Conservation (phyloP, 2,888 invertebrate species). For the Microctonus aethiopoides region DNA sequence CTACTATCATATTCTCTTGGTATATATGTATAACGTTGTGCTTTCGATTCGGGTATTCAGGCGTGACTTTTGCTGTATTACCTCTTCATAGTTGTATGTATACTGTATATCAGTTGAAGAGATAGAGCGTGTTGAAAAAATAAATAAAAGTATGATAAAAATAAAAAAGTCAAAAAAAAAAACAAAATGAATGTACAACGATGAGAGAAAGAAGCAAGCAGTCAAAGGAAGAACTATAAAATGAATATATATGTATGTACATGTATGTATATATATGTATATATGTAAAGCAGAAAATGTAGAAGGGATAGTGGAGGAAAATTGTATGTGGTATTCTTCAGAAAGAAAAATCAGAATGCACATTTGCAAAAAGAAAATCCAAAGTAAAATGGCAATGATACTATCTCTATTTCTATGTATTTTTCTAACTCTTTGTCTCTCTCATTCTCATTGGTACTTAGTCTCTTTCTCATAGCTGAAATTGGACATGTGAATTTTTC, state of each 20-base stretch:
- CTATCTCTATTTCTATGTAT: conserved; percentile 7
- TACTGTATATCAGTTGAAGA: neutral
- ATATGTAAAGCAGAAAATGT: neutral
- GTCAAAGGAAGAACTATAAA: neutral
- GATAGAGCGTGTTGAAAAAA: neutral
- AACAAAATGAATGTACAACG: neutral
- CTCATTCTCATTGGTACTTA: neutral
- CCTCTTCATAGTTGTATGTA: conserved; percentile 19
- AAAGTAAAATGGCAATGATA: conserved; percentile 8
- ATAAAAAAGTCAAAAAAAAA: neutral
- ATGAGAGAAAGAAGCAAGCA: neutral
- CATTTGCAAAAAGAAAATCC: conserved; percentile 14
- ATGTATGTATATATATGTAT: neutral
- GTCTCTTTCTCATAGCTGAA: conserved; percentile 5
- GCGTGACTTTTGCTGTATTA: conserved; percentile 37
- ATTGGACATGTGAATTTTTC: conserved; percentile 23
- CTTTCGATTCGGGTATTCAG: conserved; percentile 36
- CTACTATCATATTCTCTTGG: conserved; percentile 1
- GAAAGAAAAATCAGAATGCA: conserved; percentile 14
- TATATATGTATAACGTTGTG: conserved; percentile 25
- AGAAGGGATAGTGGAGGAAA: neutral
- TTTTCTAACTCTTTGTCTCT: neutral
- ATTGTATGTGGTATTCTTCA: conserved; percentile 11
- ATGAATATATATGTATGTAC: neutral
- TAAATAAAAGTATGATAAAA: neutral